Base-by-base conservation (phyloP, 2,888 invertebrate species). In the Ferrisia virgata region DNA sequence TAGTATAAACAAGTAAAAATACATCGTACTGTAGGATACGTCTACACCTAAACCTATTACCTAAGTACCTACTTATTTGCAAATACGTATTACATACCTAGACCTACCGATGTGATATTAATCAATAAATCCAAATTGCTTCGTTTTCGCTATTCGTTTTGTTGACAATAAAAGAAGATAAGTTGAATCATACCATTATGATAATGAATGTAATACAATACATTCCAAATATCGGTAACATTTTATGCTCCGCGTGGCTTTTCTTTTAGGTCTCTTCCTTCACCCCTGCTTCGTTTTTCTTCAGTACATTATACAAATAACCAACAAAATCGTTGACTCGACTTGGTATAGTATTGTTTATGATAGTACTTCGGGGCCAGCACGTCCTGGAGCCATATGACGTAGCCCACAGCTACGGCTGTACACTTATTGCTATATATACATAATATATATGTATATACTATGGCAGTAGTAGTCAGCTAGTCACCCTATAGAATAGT, bases 331-430 rank as follows among this genome's bases (percentile, higher is more conserved):
- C 82, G 82, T 82, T 39, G 82, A 82, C 36, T 82, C 53, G 64
- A 69, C 39, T 82, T 39, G 39, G 33, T 6, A n/a, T n/a, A 82
- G 64, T 11, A 82, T 82, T 58, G 64, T 82, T 82, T 82, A 82
- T 82, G 82, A 33, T 82, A 64, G 82, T 82, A 82, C 36, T 82
- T 18, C 64, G 82, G 82, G 82, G 82, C 82, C 82, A 82, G 82
- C 82, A 64, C 69, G 82, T 82, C 82, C 64, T 82, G 82, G 82
- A 82, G 82, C 82, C 82, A 82, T 82, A 82, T 64, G 82, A 64
- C 64, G 58, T 36, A n/a, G 81, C 36, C 28, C 36, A 53, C 13
- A 69, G 53, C 22, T 13, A 43, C 43, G 13, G 8, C 43, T 43
- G n/a, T n/a, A 43, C 43, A 3, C 4, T 13, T 15, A 43, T 13